Evolutionary conservation across 2,797 vertebrate species (phyloP).

Genomic region (Tangara arthus): DNA sequence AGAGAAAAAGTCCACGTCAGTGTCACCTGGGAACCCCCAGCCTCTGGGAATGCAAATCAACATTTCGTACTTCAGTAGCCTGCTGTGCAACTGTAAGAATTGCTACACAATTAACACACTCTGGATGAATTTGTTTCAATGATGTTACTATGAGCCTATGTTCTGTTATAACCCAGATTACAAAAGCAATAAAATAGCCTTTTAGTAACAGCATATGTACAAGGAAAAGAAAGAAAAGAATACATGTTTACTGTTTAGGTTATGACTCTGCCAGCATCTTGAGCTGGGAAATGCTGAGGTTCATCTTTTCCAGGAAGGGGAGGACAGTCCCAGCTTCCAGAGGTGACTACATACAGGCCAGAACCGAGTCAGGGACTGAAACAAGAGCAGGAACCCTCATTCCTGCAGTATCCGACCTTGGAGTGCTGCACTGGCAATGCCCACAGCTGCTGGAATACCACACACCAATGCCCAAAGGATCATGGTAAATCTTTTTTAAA

Average conservation of each 20-base stretch:
- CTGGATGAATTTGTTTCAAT: not conserved
- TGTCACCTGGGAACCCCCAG: not conserved
- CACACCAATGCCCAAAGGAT: not conserved
- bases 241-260: not conserved
- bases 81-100: not conserved
- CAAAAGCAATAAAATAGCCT: not conserved
- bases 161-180: not conserved
- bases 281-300: not conserved
- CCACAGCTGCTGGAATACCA: not conserved
- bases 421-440: rapidly evolving
- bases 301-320: not conserved
- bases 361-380: not conserved
- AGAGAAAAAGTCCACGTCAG: not conserved
- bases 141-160: not conserved
- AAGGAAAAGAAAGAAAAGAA: not conserved
- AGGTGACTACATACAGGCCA: not conserved
- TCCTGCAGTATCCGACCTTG: rapidly evolving
- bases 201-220: not conserved
- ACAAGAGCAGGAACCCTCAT: not conserved
- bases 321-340: not conserved
- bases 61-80: not conserved
- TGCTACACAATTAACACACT: not conserved
- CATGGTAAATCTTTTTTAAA: not conserved
- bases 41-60: not conserved
- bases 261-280: not conserved